Base-by-base conservation (phyloP, 2,113 vertebrate species). In the Xenopus laevis region DNA sequence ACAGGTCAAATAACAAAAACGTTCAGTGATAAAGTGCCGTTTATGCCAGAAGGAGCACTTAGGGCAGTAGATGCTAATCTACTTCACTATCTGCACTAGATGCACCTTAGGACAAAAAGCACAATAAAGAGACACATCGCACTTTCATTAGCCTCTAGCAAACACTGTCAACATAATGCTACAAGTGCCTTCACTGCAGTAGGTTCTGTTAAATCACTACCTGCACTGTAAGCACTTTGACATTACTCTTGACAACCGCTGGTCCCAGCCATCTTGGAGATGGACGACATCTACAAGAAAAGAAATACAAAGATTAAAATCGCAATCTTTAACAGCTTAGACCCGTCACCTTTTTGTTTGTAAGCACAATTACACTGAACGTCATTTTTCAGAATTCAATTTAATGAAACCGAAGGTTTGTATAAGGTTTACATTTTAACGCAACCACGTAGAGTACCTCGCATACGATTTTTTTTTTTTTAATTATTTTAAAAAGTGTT, bases 141-240 rank as follows among this genome's bases (percentile, higher is more conserved):
- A 40, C 33, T 86, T 81, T 57, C 78, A 60, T 12, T 60, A 12
- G 1, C 18, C 18, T 33, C 50, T n/a, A 45, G 74, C 71, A 80
- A 73, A 83, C 83, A 79, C 84, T 84, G 92, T 94, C 96, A 94
- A 83, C 86, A 93, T 92, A 98, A 95, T 94, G 97, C 94, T 94
- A 94, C 96, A 99, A 99, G 97, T 99, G 97, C 97, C 96, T 98
- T 93, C 96, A 99, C 94, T 98, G 96, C 97, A 99, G 97, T 99
- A 99, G 97, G 94, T 92, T 86, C 92, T 71, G 72, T 83, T 77
- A 93, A 83, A 89, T 89, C 90, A 98, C 97, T 99, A 99, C 97
- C 97, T 99, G 97, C 97, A 99, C 97, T 99, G 97, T 98, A 98
- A 98, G 97, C 97, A 99, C 97, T 99, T 98, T 99, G 96, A 91